Conservation (phyloP, 2,797 vertebrate species). For the Pagetopsis macropterus region DNA sequence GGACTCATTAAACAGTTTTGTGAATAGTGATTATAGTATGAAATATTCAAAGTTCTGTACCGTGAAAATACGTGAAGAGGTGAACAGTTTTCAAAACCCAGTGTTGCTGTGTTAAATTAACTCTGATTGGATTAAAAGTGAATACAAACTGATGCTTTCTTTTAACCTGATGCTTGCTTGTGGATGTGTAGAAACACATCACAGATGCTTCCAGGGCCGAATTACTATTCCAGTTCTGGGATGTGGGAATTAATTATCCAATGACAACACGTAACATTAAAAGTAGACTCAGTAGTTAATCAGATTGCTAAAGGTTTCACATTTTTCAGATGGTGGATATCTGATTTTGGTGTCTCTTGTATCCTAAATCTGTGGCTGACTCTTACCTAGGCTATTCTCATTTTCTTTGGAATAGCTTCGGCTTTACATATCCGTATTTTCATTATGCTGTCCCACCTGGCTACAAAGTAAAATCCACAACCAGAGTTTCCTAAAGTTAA, state of each 20-base stretch:
- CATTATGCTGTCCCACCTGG: constrained; percentile 43
- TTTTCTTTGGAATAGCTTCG: constrained; percentile 44
- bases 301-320: constrained; percentile 40
- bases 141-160: too few relatives aligned
- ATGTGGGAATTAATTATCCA: constrained; percentile 8
- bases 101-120: constrained; percentile 4
- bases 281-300: constrained; percentile 17
- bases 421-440: constrained; percentile 55
- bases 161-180: background rate
- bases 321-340: constrained; percentile 38
- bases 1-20: background rate
- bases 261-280: constrained; percentile 16
- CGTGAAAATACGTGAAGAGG: too few relatives aligned
- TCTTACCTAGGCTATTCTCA: constrained; percentile 46
- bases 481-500: constrained; percentile 36
- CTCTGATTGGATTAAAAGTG: background rate
- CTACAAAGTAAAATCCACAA: constrained; percentile 39
- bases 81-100: background rate
- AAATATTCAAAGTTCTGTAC: background rate
- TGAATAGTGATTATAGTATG: background rate
- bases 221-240: background rate
- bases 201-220: background rate
- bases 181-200: background rate
- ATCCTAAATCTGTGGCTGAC: constrained; percentile 36
- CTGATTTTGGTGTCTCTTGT: constrained; percentile 41